Conservation (phyloP, 2,797 vertebrate species). For the Mastacembelus armatus region DNA sequence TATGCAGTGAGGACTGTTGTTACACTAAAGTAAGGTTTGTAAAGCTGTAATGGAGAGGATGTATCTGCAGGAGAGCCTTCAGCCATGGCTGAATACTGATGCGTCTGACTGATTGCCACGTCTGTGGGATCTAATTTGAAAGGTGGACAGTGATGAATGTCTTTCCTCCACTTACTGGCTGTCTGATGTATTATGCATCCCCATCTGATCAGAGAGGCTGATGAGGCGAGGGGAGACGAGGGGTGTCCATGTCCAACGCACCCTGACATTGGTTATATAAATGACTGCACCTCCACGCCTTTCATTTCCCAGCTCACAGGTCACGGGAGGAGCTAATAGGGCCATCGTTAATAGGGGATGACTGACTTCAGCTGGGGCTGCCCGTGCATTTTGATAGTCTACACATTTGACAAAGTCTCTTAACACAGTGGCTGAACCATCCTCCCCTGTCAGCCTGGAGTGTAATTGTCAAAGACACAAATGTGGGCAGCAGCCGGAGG, state of each 20-base stretch:
- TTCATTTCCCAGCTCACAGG: conserved; percentile 77
- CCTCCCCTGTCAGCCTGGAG: conserved; percentile 78
- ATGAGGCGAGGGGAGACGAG: conserved; percentile 74
- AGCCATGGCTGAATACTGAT: conserved; percentile 81
- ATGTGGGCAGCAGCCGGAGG: conserved; percentile 72
- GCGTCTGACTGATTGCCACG: conserved; percentile 85
- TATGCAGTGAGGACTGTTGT: conserved; percentile 65
- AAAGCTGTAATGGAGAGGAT: conserved; percentile 68
- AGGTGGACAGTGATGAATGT: conserved; percentile 90
- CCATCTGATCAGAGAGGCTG: conserved; percentile 81
- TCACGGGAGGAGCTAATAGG: conserved; percentile 78
- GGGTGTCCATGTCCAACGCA: conserved; percentile 80
- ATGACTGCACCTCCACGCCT: conserved; percentile 80
- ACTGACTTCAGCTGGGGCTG: conserved; percentile 82
- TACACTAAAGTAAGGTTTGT: conserved; percentile 66
- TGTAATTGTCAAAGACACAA: conserved; percentile 83
- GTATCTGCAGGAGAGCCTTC: conserved; percentile 73
- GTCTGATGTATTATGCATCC: conserved; percentile 89
- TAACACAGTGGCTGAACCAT: conserved; percentile 74
- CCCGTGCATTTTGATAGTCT: conserved; percentile 78
- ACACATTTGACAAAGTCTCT: conserved; percentile 84
- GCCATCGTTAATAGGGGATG: conserved; percentile 82
- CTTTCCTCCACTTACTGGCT: conserved; percentile 82
- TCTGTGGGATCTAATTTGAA: conserved; percentile 87
- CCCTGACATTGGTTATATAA: conserved; percentile 85